phyloP scores from a whole-genome alignment of 2,113 vertebrate species.

The Oncorhynchus tshawytscha region DNA sequence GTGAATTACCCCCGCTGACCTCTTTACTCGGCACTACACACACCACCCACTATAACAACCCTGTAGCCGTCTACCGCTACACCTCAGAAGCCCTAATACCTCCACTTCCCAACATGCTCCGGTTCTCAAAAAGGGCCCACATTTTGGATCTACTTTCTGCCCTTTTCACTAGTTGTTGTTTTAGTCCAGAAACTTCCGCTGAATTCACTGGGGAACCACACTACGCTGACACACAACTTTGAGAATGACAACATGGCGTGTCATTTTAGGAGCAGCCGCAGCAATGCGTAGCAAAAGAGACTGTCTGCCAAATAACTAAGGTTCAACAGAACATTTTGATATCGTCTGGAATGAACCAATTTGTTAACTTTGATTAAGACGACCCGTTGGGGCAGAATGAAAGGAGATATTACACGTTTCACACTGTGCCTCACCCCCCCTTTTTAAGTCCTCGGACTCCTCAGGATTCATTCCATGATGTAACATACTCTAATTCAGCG shows the following conservation, averaged over 20 bases:
- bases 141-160: neutral
- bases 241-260: neutral
- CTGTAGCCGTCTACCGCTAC: neutral
- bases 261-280: neutral
- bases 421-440: neutral
- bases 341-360: neutral
- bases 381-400: too few relatives aligned
- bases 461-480: neutral
- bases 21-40: neutral
- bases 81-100: slow-evolving; percentile 4
- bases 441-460: neutral
- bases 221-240: slow-evolving; percentile 1
- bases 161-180: neutral
- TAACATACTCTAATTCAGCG: too few relatives aligned
- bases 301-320: neutral
- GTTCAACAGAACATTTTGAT: neutral
- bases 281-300: neutral
- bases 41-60: neutral
- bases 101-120: neutral
- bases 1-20: slow-evolving; percentile 11
- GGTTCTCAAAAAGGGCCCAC: slow-evolving; percentile 17
- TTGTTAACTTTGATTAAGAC: neutral
- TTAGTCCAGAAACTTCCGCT: slow-evolving; percentile 5
- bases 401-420: too few relatives aligned
- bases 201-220: neutral